A percentile compares a stretch with the other conserved stretches of the same genome.
Conservation (phyloP, 2,888 invertebrate genomes). For the Anthophora plumipes region DNA sequence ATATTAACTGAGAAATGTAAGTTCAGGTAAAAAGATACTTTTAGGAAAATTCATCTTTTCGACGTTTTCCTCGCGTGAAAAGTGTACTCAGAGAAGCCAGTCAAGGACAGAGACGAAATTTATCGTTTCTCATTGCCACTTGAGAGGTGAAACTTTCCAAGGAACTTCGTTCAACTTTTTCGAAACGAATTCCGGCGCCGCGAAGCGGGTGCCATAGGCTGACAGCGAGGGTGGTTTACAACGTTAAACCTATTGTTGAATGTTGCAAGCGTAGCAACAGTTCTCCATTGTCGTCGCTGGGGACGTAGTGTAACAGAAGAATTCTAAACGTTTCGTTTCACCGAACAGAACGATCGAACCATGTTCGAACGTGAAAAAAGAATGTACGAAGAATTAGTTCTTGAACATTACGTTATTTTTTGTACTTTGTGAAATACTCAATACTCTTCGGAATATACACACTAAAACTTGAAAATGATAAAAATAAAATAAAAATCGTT, state of each 20-base stretch:
- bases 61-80: background rate
- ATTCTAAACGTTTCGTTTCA: constrained; percentile 7
- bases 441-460: background rate
- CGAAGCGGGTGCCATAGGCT: constrained; percentile 74
- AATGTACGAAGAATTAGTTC: background rate
- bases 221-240: constrained; percentile 46
- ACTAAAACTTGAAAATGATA: no score
- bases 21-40: background rate
- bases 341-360: background rate
- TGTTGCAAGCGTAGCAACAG: constrained; percentile 49
- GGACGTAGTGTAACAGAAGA: constrained; percentile 1
- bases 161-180: constrained; percentile 34
- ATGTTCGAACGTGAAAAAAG: background rate
- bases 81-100: background rate
- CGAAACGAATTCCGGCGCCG: constrained; percentile 68
- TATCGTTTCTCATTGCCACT: constrained; percentile 46
- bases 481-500: no score
- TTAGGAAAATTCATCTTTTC: background rate
- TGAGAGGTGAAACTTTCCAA: constrained; percentile 51
- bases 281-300: constrained; percentile 70
- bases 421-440: background rate
- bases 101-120: constrained; percentile 37
- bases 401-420: no score
- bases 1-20: background rate
- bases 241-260: constrained; percentile 67